Evolutionary conservation across 2,888 invertebrate genomes (phyloP), one percentile per base, ranked within the genome.

Genomic region (Colletes collaris): DNA sequence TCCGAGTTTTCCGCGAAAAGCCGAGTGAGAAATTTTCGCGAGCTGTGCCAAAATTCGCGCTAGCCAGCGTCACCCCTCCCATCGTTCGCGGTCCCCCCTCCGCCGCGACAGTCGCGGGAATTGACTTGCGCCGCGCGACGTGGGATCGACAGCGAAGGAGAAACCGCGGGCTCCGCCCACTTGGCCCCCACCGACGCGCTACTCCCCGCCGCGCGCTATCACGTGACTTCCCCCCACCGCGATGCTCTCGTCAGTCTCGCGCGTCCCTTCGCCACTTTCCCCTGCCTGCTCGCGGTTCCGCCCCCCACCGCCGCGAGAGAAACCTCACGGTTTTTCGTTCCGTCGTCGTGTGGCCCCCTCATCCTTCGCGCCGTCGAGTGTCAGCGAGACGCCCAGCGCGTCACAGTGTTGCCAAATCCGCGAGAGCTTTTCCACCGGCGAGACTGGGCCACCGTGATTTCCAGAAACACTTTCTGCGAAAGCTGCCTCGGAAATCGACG

Each of bases 181-280:
- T 71, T 65, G 56, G 64, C 89, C 89, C 92, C 93, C 85, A 83
- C 87, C 79, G 81, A 40, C 72, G 68, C 59, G 92, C 91, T 88
- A 90, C 92, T 71, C 93, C 93, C 93, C 93, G 93, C 86, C 73
- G 64, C 64, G 49, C 77, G 93, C 93, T 92, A 93, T 94, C 93
- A 79, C 93, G 93, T 94, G 93, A 93, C 93, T 93, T 11, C 93
- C 93, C 93, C 93, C 93, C 93, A 93, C 92, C 92, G 90, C 92
- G 91, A 89, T 86, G 13, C 27, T n/a, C 67, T 13, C 59, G 37
- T 91, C 92, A 92, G 91, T 92, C 93, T 93, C 92, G 90, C 87
- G 88, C 87, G 90, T 91, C 92, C 92, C 93, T 91, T 92, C 94
- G 93, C 93, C 93, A 91, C 90, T 92, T 92, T 92, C 93, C 93